Conservation (phyloP, 2,113 vertebrate species). For the Charadrius vociferus region DNA sequence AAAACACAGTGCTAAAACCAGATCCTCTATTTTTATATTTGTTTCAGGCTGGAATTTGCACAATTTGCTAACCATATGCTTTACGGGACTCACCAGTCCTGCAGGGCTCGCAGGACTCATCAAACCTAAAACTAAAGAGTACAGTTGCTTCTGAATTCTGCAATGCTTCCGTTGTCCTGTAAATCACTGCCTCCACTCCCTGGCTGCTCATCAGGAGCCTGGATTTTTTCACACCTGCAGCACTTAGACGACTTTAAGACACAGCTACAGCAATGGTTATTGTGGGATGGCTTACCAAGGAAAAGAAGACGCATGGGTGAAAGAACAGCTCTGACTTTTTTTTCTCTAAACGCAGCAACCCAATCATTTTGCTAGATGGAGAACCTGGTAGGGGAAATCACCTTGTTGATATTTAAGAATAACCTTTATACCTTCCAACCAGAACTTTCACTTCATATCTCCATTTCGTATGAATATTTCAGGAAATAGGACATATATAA, state of each 20-base stretch:
- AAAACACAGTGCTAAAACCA: neutral
- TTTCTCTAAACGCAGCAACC: neutral
- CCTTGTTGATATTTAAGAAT: neutral
- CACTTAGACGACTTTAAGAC: neutral
- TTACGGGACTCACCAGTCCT: neutral
- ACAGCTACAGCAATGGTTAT: neutral
- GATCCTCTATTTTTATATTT: conserved; percentile 14
- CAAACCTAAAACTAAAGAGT: neutral
- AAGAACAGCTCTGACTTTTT: neutral
- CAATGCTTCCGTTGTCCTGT: neutral
- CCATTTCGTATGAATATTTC: neutral
- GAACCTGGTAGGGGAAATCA: neutral
- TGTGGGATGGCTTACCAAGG: neutral
- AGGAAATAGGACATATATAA: neutral
- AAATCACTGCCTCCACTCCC: conserved; percentile 3
- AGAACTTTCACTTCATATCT: neutral
- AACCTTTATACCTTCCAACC: conserved; percentile 1
- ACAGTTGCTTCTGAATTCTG: conserved; percentile 8
- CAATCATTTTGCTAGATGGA: neutral
- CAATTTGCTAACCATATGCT: conserved; percentile 23
- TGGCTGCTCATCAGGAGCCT: neutral
- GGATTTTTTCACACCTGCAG: conserved; percentile 13
- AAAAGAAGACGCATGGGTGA: neutral
- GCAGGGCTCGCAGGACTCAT: conserved; percentile 16
- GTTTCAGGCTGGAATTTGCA: neutral